Conservation (phyloP, 2,888 invertebrate genomes). For the Cephus pulcher region DNA sequence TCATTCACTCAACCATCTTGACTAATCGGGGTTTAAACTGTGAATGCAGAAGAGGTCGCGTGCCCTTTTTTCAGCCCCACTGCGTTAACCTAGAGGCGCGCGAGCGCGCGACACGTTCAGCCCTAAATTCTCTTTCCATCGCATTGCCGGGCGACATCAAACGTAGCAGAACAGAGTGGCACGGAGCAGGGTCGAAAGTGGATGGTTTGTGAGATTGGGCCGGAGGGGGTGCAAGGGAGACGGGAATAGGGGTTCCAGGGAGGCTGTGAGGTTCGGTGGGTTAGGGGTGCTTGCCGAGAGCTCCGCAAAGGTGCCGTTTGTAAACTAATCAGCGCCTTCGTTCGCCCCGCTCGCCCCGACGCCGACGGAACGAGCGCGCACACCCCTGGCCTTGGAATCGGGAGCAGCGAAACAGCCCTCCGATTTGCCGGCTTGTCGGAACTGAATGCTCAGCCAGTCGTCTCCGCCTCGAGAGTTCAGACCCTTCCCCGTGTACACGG, state of each 20-base stretch:
- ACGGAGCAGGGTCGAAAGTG: neutral
- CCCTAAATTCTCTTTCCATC: slow-evolving; percentile 11
- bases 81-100: neutral
- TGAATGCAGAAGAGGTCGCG: neutral
- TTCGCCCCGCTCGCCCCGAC: slow-evolving; percentile 11
- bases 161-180: slow-evolving; percentile 17
- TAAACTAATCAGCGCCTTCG: slow-evolving; percentile 31
- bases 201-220: neutral
- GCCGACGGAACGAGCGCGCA: neutral
- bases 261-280: slow-evolving; percentile 12
- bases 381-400: neutral
- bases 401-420: slow-evolving; percentile 9
- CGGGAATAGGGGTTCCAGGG: slow-evolving; percentile 3
- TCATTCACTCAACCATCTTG: neutral
- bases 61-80: neutral
- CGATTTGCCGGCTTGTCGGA: slow-evolving; percentile 14
- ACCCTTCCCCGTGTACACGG: neutral
- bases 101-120: slow-evolving; percentile 6
- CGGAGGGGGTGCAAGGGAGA: neutral
- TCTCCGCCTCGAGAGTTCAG: neutral
- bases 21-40: neutral
- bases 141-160: slow-evolving; percentile 28
- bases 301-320: slow-evolving; percentile 33
- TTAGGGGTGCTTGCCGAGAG: slow-evolving; percentile 23
- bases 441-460: slow-evolving; percentile 8